Conservation (phyloP, 2,797 vertebrate species). For the Capromys pilorides region DNA sequence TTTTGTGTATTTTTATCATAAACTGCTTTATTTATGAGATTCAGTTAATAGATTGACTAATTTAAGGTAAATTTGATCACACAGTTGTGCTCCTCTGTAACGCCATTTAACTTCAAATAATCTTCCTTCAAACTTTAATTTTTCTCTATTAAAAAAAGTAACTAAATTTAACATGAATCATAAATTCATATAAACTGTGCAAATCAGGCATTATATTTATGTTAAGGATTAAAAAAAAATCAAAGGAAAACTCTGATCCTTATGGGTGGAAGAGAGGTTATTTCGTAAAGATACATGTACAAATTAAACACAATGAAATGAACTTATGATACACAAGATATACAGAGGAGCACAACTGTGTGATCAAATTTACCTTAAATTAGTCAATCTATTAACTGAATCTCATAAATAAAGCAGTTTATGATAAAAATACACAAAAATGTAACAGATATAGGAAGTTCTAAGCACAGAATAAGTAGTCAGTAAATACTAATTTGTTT, state of each 20-base stretch:
- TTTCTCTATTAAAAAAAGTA: background rate
- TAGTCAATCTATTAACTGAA: too few relatives aligned
- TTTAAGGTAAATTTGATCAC: too few relatives aligned
- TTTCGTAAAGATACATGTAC: background rate
- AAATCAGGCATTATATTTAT: background rate
- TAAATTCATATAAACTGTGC: conserved; percentile 14
- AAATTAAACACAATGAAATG: background rate
- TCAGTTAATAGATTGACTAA: too few relatives aligned
- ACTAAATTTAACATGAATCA: background rate
- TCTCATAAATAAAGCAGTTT: too few relatives aligned
- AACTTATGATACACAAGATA: background rate
- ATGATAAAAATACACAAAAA: background rate
- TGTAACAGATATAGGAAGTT: background rate
- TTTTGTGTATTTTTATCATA: too few relatives aligned
- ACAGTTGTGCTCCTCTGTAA: background rate
- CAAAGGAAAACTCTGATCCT: background rate
- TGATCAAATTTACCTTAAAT: too few relatives aligned
- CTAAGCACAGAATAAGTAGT: background rate
- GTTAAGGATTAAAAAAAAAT: conserved; percentile 2
- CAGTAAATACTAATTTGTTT: conserved; percentile 7
- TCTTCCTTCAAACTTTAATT: background rate
- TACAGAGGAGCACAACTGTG: too few relatives aligned
- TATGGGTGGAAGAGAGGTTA: background rate
- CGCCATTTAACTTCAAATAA: background rate
- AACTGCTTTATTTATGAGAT: too few relatives aligned